These are phyloP conservation scores for Drosophila auraria DNA, from an alignment of 1,140 invertebrate species.

Conservation along the genomic window DNA sequence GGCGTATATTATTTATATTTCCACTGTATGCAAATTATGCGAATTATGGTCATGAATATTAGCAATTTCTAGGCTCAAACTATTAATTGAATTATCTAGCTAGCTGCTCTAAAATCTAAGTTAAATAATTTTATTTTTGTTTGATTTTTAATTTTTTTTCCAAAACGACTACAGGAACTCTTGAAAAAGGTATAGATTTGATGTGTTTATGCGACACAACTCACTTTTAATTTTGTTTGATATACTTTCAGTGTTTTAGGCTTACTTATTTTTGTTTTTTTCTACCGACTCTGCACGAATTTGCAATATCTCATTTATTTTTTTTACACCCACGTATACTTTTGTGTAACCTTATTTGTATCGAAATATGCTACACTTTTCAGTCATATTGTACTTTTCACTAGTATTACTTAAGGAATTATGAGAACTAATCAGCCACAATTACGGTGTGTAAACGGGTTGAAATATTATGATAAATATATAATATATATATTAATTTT, in stretches of 20 bases:
- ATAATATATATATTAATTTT: slow-evolving; percentile 62
- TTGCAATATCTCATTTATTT: slow-evolving; percentile 51
- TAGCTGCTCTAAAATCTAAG: slow-evolving; percentile 55
- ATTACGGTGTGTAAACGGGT: slow-evolving; percentile 42
- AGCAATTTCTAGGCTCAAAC: slow-evolving; percentile 80
- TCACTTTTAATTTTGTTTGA: slow-evolving; percentile 43
- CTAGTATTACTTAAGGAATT: slow-evolving; percentile 68
- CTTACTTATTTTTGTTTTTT: slow-evolving; percentile 29
- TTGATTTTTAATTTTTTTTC: slow-evolving; percentile 5
- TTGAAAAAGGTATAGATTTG: slow-evolving; percentile 30
- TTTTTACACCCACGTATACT: slow-evolving; percentile 36
- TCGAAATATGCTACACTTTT: slow-evolving; percentile 42
- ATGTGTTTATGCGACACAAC: slow-evolving; percentile 5
- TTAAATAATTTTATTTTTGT: slow-evolving; percentile 38
- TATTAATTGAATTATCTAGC: slow-evolving; percentile 76
- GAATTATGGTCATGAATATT: slow-evolving; percentile 70
- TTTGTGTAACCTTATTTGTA: slow-evolving; percentile 35
- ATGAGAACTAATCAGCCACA: slow-evolving; percentile 32
- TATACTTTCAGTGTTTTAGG: slow-evolving; percentile 33
- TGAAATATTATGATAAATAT: slow-evolving; percentile 48
- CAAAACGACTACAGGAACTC: slow-evolving; percentile 49
- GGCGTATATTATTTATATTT: slow-evolving; percentile 61
- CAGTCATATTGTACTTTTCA: slow-evolving; percentile 74
- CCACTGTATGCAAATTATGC: slow-evolving; percentile 59
- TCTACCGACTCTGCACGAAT: slow-evolving; percentile 45